These are phyloP conservation scores for Pyrrhia umbra DNA, from an alignment of 2,888 invertebrate species.

Conservation along the genomic window DNA sequence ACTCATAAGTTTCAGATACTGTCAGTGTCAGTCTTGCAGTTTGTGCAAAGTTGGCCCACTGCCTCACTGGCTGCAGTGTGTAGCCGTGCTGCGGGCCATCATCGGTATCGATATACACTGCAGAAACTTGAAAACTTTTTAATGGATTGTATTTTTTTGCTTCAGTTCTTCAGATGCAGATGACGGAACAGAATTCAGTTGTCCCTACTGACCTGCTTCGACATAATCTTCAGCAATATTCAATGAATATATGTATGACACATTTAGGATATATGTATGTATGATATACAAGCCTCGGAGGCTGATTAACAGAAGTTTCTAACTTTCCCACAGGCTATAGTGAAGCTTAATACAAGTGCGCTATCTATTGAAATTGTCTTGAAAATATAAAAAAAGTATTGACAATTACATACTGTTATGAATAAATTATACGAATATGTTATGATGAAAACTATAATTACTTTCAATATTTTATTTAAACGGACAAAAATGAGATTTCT, in stretches of 20 bases:
- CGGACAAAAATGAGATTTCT: too few relatives aligned
- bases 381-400: too few relatives aligned
- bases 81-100: slow-evolving; percentile 20
- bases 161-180: slow-evolving; percentile 42
- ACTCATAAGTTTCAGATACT: not conserved
- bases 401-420: not conserved
- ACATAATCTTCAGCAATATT: slow-evolving; percentile 1
- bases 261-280: not conserved
- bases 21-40: not conserved
- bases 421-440: too few relatives aligned
- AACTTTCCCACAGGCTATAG: slow-evolving; percentile 2
- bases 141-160: slow-evolving; percentile 54
- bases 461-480: too few relatives aligned
- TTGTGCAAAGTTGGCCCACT: not conserved
- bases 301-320: slow-evolving; percentile 4
- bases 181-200: slow-evolving; percentile 21
- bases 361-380: too few relatives aligned
- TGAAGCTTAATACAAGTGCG: slow-evolving; percentile 8
- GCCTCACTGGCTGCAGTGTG: not conserved
- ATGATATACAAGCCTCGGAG: not conserved
- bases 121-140: slow-evolving; percentile 57
- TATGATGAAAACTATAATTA: too few relatives aligned
- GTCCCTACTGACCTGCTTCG: slow-evolving; percentile 13
- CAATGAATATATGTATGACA: not conserved
- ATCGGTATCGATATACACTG: slow-evolving; percentile 41